Evolutionary conservation across 2,797 vertebrate species (phyloP).

Genomic region (Tympanoctomys barrerae): DNA sequence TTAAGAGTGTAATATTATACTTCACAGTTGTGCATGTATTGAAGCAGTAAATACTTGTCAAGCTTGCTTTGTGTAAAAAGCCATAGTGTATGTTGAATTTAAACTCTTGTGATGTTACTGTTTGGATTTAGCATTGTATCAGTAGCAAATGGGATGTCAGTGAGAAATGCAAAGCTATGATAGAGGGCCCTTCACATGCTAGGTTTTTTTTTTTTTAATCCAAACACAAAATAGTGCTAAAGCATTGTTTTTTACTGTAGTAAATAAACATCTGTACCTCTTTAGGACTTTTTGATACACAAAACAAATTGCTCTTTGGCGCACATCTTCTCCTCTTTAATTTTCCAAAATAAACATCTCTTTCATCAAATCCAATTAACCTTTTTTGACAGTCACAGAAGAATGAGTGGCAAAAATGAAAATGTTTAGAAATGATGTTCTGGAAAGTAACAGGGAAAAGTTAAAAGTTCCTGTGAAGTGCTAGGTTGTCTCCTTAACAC

Average conservation of each 20-base stretch:
- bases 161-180: neutral
- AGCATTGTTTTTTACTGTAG: neutral
- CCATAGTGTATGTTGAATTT: neutral
- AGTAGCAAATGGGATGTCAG: neutral
- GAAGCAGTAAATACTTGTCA: neutral
- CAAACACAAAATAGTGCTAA: conserved; percentile 40
- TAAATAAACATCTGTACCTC: neutral
- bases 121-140: neutral
- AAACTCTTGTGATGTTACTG: neutral
- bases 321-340: neutral
- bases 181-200: neutral
- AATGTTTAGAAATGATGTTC: neutral
- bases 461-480: neutral
- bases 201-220: conserved; percentile 49
- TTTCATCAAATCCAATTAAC: neutral
- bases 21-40: neutral
- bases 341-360: neutral
- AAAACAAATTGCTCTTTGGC: neutral
- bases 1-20: neutral
- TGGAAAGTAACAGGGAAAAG: neutral
- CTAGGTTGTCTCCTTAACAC: neutral
- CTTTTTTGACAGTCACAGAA: neutral
- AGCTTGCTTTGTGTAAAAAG: neutral
- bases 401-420: neutral
- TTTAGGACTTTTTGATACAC: neutral